Percentiles rank a stretch among this genome's conserved stretches.
Evolutionary conservation across 2,113 vertebrate genomes (phyloP).

Genomic region (Psilopogon haemacephalus): DNA sequence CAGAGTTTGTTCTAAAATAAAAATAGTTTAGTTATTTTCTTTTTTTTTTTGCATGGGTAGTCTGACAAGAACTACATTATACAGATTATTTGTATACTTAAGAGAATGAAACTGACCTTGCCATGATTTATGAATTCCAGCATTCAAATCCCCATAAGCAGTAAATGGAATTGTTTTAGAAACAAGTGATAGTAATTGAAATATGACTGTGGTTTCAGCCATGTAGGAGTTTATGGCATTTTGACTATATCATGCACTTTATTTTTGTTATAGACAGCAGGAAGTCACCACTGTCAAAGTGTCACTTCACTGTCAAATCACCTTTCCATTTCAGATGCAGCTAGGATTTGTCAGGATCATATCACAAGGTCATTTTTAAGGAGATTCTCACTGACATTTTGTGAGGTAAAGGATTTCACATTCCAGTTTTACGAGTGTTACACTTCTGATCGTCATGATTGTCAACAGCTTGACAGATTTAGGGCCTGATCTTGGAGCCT

Average conservation of each 20-base stretch:
- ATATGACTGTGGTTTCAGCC: not conserved
- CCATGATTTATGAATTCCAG: not conserved
- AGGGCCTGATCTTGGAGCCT: slow-evolving; percentile 1
- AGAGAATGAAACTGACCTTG: not conserved
- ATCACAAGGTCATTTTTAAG: slow-evolving; percentile 39
- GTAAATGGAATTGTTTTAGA: not conserved
- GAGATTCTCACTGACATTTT: slow-evolving; percentile 22
- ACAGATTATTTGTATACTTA: not conserved
- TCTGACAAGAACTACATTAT: not conserved
- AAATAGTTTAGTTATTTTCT: not conserved
- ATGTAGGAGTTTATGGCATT: not conserved
- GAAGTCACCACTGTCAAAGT: too few species aligned
- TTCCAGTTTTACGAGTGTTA: slow-evolving; percentile 24
- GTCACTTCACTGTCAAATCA: not conserved
- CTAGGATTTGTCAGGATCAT: slow-evolving; percentile 31
- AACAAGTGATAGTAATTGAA: not conserved
- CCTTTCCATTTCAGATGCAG: slow-evolving; percentile 7
- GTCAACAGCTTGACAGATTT: slow-evolving; percentile 27
- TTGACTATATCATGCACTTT: not conserved
- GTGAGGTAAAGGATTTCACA: slow-evolving; percentile 53
- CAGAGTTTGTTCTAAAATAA: slow-evolving; percentile 9
- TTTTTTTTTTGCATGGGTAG: not conserved
- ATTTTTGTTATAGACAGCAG: slow-evolving; percentile 5
- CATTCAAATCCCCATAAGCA: not conserved
- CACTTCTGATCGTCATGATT: not conserved